phyloP scores from a whole-genome alignment of 1,140 invertebrate species.

The Helicoverpa armigera region DNA sequence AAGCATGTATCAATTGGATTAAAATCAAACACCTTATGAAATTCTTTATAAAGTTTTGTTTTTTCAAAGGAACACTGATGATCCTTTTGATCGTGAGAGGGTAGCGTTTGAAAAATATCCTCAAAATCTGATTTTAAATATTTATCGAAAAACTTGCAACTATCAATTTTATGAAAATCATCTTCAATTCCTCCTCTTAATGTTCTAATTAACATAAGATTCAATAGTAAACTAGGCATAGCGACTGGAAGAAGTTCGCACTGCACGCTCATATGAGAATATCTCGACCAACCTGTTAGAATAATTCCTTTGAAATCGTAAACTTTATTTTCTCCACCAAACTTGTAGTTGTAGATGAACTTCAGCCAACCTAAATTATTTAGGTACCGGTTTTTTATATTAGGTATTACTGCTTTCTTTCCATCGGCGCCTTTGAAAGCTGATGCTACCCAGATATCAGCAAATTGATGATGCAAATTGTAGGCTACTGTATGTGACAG shows the following conservation, averaged over 20 bases:
- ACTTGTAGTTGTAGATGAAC: conserved; percentile 68
- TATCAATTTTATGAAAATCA: background rate
- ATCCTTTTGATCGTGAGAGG: conserved; percentile 56
- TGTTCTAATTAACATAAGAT: conserved; percentile 70
- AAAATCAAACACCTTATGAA: background rate
- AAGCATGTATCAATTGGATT: background rate
- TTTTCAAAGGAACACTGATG: conserved; percentile 61
- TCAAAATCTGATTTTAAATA: conserved; percentile 37
- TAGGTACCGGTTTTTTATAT: conserved; percentile 69
- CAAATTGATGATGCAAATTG: conserved; percentile 81
- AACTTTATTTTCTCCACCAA: conserved; percentile 64
- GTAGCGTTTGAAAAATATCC: conserved; percentile 33
- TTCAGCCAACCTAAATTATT: conserved; percentile 79
- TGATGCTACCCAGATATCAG: conserved; percentile 95
- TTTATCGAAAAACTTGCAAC: conserved; percentile 50
- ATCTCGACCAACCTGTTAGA: conserved; percentile 93
- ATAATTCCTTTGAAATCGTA: conserved; percentile 85
- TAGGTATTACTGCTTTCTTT: conserved; percentile 90
- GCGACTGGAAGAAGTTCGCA: conserved; percentile 96
- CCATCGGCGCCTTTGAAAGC: conserved; percentile 97
- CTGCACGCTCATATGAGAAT: conserved; percentile 96
- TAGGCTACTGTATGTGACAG: conserved; percentile 63
- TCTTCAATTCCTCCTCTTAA: conserved; percentile 50
- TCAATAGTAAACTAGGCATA: conserved; percentile 91
- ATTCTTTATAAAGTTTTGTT: background rate